Percentiles rank a stretch among this genome's conserved stretches.
Evolutionary conservation across 2,113 vertebrate species (phyloP).

Genomic region (Chrysemys picta): DNA sequence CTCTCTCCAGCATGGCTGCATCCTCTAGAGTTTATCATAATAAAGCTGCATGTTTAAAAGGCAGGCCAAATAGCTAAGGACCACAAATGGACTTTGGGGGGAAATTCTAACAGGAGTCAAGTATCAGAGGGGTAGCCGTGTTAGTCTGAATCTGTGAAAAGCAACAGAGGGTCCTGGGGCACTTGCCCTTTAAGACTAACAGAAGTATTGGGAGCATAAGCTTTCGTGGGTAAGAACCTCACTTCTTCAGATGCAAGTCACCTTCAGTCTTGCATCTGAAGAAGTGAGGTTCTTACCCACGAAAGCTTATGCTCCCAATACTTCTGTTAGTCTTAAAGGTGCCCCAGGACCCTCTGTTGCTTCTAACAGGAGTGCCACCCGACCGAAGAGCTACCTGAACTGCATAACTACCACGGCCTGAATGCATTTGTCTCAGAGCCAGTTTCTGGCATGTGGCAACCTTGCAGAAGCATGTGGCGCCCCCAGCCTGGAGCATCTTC

Average conservation of each 20-base stretch:
- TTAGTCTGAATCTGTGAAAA: no score
- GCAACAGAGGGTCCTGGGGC: no score
- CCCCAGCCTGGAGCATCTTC: not conserved
- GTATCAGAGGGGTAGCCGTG: no score
- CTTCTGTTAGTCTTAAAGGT: no score
- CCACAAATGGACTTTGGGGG: not conserved
- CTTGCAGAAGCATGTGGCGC: not conserved
- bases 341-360: no score
- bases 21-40: not conserved
- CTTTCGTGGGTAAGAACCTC: no score
- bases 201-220: no score
- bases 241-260: no score
- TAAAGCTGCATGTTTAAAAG: not conserved
- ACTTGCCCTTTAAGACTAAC: no score
- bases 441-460: accelerated
- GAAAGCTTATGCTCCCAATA: no score
- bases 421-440: not conserved
- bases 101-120: not conserved
- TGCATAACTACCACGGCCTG: not conserved
- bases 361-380: slow-evolving; percentile 20
- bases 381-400: not conserved
- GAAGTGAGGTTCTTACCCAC: no score
- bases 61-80: slow-evolving; percentile 15
- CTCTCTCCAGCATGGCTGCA: not conserved
- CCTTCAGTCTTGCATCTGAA: no score